Evolutionary conservation across 2,113 vertebrate genomes (phyloP), one percentile per base, ranked within the genome.

Genomic region (Chaenogobius annularis): DNA sequence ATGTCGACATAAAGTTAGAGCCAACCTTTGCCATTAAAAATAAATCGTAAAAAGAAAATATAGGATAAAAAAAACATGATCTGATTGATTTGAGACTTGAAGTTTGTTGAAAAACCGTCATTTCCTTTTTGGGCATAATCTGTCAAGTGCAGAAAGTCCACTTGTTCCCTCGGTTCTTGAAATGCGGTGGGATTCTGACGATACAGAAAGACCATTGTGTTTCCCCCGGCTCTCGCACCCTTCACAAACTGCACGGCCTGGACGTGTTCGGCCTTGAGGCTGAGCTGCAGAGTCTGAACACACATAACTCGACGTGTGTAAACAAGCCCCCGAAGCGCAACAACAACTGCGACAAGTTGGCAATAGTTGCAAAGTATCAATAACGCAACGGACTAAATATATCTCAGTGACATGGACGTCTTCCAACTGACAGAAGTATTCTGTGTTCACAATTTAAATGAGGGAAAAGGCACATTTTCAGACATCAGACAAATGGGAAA

Each of bases 231-330:
- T n/a, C 52, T 65, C 26, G 50, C 17, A 15, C 61, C 12, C 10
- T 40, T 3, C 0, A 17, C 13, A 1, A 1, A 3, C 8, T 35
- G 35, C 11, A 11, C 40, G 19, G 1, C 20, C 50, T 0, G 11
- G 22, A 77, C 0, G 1, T 20, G 37, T 9, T 40, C 7, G 37
- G 37, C 37, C 37, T 40, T 7, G 37, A 40, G 37, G 37, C 0
- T 31, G 3, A 17, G 47, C 46, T 17, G 44, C 22, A 63, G 17
- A 12, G 19, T 40, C 59, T 59, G 66, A 14, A 54, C 8, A n/a
- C 9, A 19, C 35, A 77, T 64, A 72, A 52, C 52, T 72, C 23
- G 71, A 79, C 84, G 75, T 69, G 73, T 73, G 62, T 77, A 77
- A 85, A 79, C 73, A 74, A 76, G 80, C 48, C 73, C 37, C 0